Conservation (phyloP, 2,888 invertebrate genomes). For the Sceliomorpha sp. region DNA sequence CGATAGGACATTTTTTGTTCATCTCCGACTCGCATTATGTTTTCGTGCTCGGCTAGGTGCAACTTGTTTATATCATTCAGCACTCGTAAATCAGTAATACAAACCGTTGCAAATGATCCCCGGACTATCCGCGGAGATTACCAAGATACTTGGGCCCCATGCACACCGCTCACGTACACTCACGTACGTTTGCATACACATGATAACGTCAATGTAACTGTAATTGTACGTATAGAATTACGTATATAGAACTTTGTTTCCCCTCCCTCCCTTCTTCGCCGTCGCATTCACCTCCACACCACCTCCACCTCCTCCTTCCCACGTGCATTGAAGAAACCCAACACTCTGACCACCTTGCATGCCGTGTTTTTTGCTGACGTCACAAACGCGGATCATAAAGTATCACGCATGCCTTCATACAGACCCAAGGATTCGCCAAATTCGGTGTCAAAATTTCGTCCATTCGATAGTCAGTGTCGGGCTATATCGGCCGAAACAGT, state of each 20-base stretch:
- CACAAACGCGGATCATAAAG: slow-evolving; percentile 58
- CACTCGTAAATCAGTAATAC: slow-evolving; percentile 67
- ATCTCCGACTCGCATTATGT: no score
- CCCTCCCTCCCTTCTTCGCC: background rate
- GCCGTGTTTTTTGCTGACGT: slow-evolving; percentile 61
- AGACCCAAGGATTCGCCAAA: slow-evolving; percentile 38
- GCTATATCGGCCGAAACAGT: no score
- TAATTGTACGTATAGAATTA: slow-evolving; percentile 51
- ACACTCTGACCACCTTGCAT: slow-evolving; percentile 66
- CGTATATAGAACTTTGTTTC: slow-evolving; percentile 51
- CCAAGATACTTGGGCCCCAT: slow-evolving; percentile 47
- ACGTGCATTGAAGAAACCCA: slow-evolving; percentile 61
- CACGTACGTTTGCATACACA: slow-evolving; percentile 42
- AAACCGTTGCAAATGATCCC: slow-evolving; percentile 67
- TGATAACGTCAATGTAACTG: slow-evolving; percentile 53
- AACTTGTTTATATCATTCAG: slow-evolving; percentile 62
- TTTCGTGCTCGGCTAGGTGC: slow-evolving; percentile 52
- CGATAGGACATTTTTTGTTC: no score
- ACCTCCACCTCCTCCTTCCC: background rate
- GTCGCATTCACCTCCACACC: slow-evolving; percentile 32
- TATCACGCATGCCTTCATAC: slow-evolving; percentile 45
- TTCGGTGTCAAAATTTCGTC: background rate
- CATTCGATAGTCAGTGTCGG: no score
- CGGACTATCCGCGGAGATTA: slow-evolving; percentile 60
- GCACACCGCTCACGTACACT: slow-evolving; percentile 40